Evolutionary conservation across 2,888 invertebrate genomes (phyloP), one percentile per base, ranked within the genome.

Genomic region (Coleophora flavipennella): DNA sequence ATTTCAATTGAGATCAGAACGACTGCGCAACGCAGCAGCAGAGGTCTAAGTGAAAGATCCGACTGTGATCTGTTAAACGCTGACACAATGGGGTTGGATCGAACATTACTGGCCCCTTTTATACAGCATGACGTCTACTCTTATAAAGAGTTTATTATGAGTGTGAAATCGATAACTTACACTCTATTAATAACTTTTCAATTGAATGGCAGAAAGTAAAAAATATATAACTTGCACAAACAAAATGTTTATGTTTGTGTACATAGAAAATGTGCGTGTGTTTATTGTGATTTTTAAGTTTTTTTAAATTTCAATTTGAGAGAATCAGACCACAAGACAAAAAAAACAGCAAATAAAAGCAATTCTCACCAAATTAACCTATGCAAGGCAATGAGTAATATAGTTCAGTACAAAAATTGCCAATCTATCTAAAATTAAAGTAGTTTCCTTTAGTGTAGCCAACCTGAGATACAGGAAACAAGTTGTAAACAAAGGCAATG

Each of bases 401-500:
- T 48, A 44, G 43, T 45, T 50, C 43, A 44, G 43, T 48, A 53
- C 49, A 35, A 43, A 53, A 54, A 56, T 48, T 53, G 20, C 20
- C 6, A 4, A 4, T 20, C 20, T 20, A 20, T 20, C 20, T 20
- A 20, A 20, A 20, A 20, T 20, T 20, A 20, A 56, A 59, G 53
- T 51, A 55, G 53, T 62, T 72, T 68, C 67, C 56, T 68, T 62
- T 62, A 52, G 67, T 62, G 62, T 67, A 68, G 70, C 67, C 62
- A 59, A 62, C 60, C 61, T 63, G 66, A 70, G 67, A 67, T 69
- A 72, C 72, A 71, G 70, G 76, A 77, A 80, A 76, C 74, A 67
- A 73, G 52, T 71, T 75, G 72, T 79, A 83, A 81, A 83, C 80
- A 79, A 79, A 69, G 65, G 48, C 60, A 55, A 56, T 56, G 61